Base-by-base conservation (phyloP, 1,140 invertebrate species). In the Caenorhabditis briggsae region DNA sequence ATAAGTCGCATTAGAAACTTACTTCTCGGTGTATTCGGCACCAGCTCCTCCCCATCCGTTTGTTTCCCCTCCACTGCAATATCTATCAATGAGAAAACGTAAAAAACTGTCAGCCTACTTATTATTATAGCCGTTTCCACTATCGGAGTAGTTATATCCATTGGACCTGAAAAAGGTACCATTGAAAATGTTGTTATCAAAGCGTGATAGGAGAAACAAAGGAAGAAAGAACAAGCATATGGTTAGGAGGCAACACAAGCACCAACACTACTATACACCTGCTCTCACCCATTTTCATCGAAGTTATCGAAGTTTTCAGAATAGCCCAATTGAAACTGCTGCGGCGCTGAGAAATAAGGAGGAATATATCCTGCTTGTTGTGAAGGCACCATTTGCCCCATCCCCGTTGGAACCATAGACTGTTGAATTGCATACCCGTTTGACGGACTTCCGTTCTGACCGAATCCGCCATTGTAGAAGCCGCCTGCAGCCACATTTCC, bases 401-500 rank as follows among this genome's bases (percentile, higher is more conserved):
- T 53, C 14, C 70, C 70, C 2, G 18, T 18, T 70, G 64, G 41
- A 53, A 53, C 70, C 70, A 78, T 50, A 23, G 70, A n/a, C 33
- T 78, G 70, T 53, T 78, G 70, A 78, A 78, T 48, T 50, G 70
- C 70, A 78, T 78, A 78, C 70, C 70, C 70, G 70, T 78, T 78
- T 23, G 70, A 78, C 20, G 70, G 70, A 78, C 46, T 78, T 50
- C 46, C 46, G 70, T 50, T 70, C 23, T 78, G 70, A 53, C 46
- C n/a, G 18, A 78, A 50, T 5, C 64, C 64, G 41, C 70, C 46
- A n/a, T 53, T 78, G 70, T 78, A 78, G 33, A 53, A 78, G 11
- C n/a, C 46, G 46, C 46, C n/a, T 23, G 70, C 8, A 53, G 70
- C 18, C 70, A 78, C 12, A 78, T 50, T 78, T 46, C 46, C 41